Percentiles rank a stretch among this genome's conserved stretches.
These are phyloP conservation scores for Nymphalis c-album DNA, from an alignment of 2,888 invertebrate genomes.

Conservation along the genomic window DNA sequence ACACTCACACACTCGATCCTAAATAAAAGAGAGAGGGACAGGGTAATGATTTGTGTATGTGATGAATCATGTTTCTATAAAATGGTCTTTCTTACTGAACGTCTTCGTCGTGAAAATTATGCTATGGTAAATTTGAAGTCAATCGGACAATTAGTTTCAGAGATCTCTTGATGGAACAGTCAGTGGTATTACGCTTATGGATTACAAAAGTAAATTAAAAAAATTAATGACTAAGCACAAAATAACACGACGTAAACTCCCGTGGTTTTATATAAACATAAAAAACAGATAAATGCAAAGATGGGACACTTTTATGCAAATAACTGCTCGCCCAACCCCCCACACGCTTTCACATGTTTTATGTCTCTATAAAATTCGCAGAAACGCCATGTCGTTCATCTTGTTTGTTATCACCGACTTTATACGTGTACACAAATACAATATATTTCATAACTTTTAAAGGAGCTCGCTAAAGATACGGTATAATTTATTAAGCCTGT, in stretches of 20 bases:
- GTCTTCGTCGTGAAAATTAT: too few relatives aligned
- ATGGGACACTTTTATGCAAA: conserved; percentile 35
- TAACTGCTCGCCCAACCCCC: conserved; percentile 29
- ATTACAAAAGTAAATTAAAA: too few relatives aligned
- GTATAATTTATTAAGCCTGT: background rate
- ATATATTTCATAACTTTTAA: conserved; percentile 19
- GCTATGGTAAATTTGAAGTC: too few relatives aligned
- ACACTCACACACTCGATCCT: too few relatives aligned
- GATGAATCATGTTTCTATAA: too few relatives aligned
- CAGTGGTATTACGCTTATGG: too few relatives aligned
- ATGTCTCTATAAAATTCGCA: conserved; percentile 37
- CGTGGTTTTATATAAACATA: conserved; percentile 27
- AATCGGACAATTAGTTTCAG: too few relatives aligned
- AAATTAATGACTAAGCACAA: conserved; percentile 3
- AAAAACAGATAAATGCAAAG: conserved; percentile 32
- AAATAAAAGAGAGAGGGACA: too few relatives aligned
- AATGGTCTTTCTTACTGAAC: too few relatives aligned
- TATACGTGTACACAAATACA: conserved; percentile 21
- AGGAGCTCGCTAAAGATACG: background rate
- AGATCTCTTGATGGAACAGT: too few relatives aligned
- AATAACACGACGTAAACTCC: conserved; percentile 13
- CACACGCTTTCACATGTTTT: conserved; percentile 32
- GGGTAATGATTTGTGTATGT: too few relatives aligned
- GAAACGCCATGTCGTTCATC: conserved; percentile 33
- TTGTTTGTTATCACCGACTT: conserved; percentile 33